Conservation (phyloP, 2,797 vertebrate species). For the Microcaecilia unicolor region DNA sequence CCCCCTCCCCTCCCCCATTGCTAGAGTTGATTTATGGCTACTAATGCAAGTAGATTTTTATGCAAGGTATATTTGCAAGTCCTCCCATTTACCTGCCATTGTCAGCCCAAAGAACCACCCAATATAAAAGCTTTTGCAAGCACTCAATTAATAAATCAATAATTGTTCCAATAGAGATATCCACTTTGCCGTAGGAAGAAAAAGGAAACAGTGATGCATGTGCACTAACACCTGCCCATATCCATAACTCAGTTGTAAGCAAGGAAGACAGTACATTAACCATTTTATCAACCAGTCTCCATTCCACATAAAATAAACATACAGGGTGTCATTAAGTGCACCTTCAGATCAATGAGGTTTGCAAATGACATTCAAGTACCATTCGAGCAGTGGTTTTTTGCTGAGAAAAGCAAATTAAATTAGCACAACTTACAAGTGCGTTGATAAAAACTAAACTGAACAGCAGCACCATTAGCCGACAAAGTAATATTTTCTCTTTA, state of each 20-base stretch:
- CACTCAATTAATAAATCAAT: not conserved
- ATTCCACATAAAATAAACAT: conserved; percentile 51
- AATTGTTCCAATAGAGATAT: not conserved
- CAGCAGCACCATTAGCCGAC: conserved; percentile 65
- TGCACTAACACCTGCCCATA: not conserved
- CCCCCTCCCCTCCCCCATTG: too few relatives aligned
- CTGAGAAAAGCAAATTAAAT: conserved; percentile 67
- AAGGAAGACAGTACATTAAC: conserved; percentile 19
- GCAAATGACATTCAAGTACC: conserved; percentile 59
- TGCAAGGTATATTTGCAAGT: not conserved
- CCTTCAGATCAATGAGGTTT: conserved; percentile 61
- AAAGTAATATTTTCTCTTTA: conserved; percentile 74
- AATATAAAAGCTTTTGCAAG: conserved; percentile 1
- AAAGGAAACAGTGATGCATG: not conserved
- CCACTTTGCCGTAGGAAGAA: not conserved
- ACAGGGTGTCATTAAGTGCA: conserved; percentile 47
- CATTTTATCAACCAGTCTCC: conserved; percentile 37
- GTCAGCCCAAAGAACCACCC: not conserved
- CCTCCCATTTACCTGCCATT: not conserved
- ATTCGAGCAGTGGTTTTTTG: conserved; percentile 46
- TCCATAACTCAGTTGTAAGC: conserved; percentile 9
- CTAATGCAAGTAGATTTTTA: not conserved
- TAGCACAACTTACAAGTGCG: conserved; percentile 51
- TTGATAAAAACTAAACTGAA: conserved; percentile 57
- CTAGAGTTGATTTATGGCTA: too few relatives aligned